phyloP scores from a whole-genome alignment of 1,140 invertebrate species.

The Rhagoletis zephyria region DNA sequence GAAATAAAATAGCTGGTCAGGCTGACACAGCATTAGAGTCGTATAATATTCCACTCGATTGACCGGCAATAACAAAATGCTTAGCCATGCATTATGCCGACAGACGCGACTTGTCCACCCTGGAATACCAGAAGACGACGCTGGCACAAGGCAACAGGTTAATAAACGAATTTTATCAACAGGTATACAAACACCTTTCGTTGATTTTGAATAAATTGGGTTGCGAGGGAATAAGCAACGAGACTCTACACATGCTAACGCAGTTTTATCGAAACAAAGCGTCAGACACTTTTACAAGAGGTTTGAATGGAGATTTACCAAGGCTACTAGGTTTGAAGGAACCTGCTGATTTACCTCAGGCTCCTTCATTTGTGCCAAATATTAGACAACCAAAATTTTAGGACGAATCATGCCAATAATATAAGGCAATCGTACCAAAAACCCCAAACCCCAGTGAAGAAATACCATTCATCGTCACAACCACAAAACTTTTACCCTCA shows the following conservation, averaged over 20 bases:
- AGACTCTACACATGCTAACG: not conserved
- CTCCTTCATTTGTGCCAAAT: not conserved
- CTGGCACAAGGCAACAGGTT: not conserved
- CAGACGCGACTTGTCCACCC: not conserved
- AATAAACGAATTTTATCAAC: not conserved
- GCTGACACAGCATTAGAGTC: not conserved
- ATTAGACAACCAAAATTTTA: not conserved
- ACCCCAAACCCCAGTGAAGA: not conserved
- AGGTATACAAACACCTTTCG: not conserved
- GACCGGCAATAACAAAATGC: not conserved
- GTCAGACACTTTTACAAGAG: not conserved
- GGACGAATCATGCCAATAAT: not conserved
- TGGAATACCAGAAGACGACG: not conserved
- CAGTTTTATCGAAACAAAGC: not conserved
- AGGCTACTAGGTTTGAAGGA: not conserved
- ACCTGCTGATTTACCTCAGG: not conserved
- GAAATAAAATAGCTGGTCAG: not conserved
- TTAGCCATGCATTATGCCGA: not conserved
- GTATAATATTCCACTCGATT: not conserved
- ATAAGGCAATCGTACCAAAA: not conserved
- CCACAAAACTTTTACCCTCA: not conserved
- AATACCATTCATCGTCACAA: not conserved
- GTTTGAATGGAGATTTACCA: not conserved
- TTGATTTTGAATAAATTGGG: not conserved
- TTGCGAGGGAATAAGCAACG: not conserved